Evolutionary conservation across 2,113 vertebrate species (phyloP), one percentile per base, ranked within the genome.

Genomic region (Alethe castanea): DNA sequence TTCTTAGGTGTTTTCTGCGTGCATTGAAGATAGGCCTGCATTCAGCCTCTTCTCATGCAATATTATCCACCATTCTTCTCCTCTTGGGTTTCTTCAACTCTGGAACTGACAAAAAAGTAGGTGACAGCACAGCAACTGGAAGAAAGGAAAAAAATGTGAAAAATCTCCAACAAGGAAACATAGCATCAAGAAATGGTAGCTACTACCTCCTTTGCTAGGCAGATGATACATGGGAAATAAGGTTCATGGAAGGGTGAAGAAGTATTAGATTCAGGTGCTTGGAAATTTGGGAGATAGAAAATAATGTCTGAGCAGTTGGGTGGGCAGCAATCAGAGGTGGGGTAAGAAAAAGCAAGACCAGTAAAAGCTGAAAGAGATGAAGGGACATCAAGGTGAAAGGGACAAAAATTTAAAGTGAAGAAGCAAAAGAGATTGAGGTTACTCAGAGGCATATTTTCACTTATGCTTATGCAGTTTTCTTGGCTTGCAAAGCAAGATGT

Each of bases 291-390:
- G 42, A 95, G 19, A 36, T 29, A 14, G 60, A 80, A 80, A 59
- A 44, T 14, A 56, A 61, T 35, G 2, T 18, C 14, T 73, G 36
- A 71, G 5, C 7, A 23, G 23, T 6, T 9, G 1, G 1, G 2
- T 23, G 5, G 22, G 18, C 22, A 61, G 31, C 11, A 65, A 7
- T 59, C 45, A 90, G 29, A 91, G 11, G 7, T 53, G 13, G 25
- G 14, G 8, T 65, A 64, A n/a, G 69, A 85, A 76, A 42, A 9
- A 70, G 4, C 53, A 74, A 71, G 29, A 31, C 12, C 19, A 57
- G 17, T 20, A 77, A 78, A 23, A 10, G 16, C 33, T 94, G 26
- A 80, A 86, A 40, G 36, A 66, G 13, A 31, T n/a, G 60, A 84
- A 78, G 4, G 12, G 18, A 12, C 29, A 76, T 12, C 11, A 52